Evolutionary conservation across 2,113 vertebrate species (phyloP).

Genomic region (Patagioenas fasciata): DNA sequence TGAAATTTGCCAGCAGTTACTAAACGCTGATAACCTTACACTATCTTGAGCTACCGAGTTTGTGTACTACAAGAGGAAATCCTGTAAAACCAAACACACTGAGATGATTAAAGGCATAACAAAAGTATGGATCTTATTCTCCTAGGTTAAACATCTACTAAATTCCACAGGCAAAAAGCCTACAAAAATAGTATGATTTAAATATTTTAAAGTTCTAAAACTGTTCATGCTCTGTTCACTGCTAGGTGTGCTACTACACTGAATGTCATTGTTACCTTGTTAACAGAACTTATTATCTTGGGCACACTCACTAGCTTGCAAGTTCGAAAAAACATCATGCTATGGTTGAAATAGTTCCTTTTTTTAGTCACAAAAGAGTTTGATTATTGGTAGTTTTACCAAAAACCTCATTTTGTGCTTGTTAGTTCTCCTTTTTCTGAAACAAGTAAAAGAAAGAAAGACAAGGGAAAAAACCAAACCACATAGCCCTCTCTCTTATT

Average conservation of each 20-base stretch:
- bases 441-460: not conserved
- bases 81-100: not conserved
- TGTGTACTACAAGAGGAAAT: conserved; percentile 7
- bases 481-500: not conserved
- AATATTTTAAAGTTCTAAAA: not conserved
- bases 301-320: not conserved
- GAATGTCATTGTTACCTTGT: not conserved
- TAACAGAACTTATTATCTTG: not conserved
- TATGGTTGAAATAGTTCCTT: not conserved
- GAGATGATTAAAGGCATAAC: not conserved
- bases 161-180: not conserved
- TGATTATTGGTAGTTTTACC: not conserved
- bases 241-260: not conserved
- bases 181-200: not conserved
- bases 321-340: not conserved
- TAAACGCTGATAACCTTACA: not conserved
- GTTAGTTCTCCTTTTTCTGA: not conserved
- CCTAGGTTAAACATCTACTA: not conserved
- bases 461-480: not conserved
- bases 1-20: not conserved
- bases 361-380: not conserved
- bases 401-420: not conserved
- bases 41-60: not conserved
- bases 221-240: not conserved
- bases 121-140: not conserved